Base-by-base conservation (phyloP, 2,797 vertebrate genomes). In the Spheniscus humboldti region DNA sequence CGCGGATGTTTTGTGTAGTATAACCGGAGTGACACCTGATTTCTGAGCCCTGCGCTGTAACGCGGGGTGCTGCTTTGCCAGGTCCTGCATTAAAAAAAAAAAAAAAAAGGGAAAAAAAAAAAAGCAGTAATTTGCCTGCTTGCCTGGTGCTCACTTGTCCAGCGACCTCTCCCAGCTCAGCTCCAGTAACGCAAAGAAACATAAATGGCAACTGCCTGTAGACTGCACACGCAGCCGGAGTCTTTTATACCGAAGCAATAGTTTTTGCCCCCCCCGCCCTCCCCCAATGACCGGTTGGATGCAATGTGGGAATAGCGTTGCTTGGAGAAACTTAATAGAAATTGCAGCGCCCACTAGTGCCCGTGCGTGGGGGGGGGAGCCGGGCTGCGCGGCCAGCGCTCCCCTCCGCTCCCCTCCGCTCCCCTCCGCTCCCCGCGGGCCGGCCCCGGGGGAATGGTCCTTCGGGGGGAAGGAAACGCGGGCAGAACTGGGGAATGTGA, bases 131-230 rank as follows among this genome's bases (percentile, higher is more conserved):
- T 97, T 97, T 98, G 93, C 22, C 62, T 63, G 39, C 13, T 56
- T 31, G 24, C 33, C 24, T 73, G 82, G 56, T 96, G 88, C 88
- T 94, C 97, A 59, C 94, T 96, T 97, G 95, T 81, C 88, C 93
- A 90, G 85, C 95, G 97, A 97, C 91, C 96, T 97, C 85, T 95
- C 93, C 89, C 94, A 97, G 89, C 91, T 94, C 94, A 95, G 96
- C 92, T 95, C 92, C 96, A 80, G 60, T 85, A 94, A 90, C 68
- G 93, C 86, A 86, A 92, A 94, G 93, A 92, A 92, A 72, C 95
- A 78, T 84, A 81, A 94, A 79, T 93, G 94, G 60, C 86, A 73
- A 11, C 35, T 72, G n/a, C 28, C 23, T 10, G 87, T 16, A 19
- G 39, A 14, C 57, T n/a, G 43, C 47, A 33, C 43, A 6, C 24